A percentile compares a stretch with the other conserved stretches of the same genome.
These are phyloP conservation scores for Corydoras sp. DNA, from an alignment of 2,113 vertebrate genomes.

Conservation along the genomic window DNA sequence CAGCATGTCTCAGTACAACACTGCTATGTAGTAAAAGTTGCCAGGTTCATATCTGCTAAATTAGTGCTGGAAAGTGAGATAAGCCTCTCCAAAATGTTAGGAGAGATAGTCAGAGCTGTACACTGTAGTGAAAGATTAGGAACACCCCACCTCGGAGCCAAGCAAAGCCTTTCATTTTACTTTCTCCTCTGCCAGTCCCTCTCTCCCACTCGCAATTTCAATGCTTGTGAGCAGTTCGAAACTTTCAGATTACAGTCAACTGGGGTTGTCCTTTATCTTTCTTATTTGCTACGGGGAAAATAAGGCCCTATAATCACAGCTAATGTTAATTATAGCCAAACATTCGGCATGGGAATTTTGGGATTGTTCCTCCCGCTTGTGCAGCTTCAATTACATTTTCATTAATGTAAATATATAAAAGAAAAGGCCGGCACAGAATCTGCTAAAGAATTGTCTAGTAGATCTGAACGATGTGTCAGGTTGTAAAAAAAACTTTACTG, in stretches of 20 bases:
- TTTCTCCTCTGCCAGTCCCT: constrained; percentile 24
- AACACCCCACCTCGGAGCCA: constrained; percentile 31
- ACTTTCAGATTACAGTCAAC: constrained; percentile 20
- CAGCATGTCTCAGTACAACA: constrained; percentile 11
- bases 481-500: neutral
- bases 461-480: neutral
- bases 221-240: constrained; percentile 28
- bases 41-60: constrained; percentile 37
- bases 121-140: constrained; percentile 28
- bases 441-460: neutral
- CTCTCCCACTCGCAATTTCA: constrained; percentile 41
- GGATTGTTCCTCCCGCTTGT: neutral
- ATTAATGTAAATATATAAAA: neutral
- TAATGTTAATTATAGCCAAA: constrained; percentile 33
- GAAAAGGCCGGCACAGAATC: neutral
- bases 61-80: constrained; percentile 48
- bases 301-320: constrained; percentile 30
- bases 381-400: neutral
- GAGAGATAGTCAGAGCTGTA: constrained; percentile 26
- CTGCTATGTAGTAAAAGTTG: constrained; percentile 18
- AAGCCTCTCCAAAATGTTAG: constrained; percentile 35
- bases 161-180: constrained; percentile 34
- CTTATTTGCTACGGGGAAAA: constrained; percentile 19
- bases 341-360: constrained; percentile 9
- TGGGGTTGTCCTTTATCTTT: constrained; percentile 32